These are phyloP conservation scores for Callitettix versicolor DNA, from an alignment of 1,140 invertebrate genomes.

Conservation along the genomic window DNA sequence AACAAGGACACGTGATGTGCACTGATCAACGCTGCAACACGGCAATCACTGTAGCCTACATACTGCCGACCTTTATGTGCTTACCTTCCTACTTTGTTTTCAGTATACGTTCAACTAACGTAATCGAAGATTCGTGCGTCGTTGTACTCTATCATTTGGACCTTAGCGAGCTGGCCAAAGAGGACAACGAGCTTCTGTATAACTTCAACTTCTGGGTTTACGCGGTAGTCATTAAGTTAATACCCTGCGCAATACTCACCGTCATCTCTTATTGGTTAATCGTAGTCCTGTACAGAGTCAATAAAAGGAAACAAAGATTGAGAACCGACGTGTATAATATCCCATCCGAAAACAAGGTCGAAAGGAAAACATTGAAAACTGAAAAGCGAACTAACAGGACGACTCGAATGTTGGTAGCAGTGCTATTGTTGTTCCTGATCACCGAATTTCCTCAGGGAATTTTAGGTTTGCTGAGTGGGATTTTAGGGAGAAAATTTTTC, in stretches of 20 bases:
- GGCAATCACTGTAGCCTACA: slow-evolving; percentile 59
- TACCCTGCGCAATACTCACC: slow-evolving; percentile 75
- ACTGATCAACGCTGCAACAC: slow-evolving; percentile 56
- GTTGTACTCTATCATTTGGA: slow-evolving; percentile 53
- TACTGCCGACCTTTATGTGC: slow-evolving; percentile 64
- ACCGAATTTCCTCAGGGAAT: slow-evolving; percentile 79
- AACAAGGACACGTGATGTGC: slow-evolving; percentile 46
- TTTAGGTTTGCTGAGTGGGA: slow-evolving; percentile 57
- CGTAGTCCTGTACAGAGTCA: slow-evolving; percentile 9
- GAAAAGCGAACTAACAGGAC: slow-evolving; percentile 70
- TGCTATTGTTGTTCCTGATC: slow-evolving; percentile 72
- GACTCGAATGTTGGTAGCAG: slow-evolving; percentile 80
- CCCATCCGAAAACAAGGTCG: too few relatives aligned
- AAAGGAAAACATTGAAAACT: slow-evolving; percentile 40
- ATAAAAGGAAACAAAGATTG: neutral
- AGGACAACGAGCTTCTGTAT: slow-evolving; percentile 44
- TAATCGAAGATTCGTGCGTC: slow-evolving; percentile 34
- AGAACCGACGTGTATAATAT: neutral
- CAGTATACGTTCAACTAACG: slow-evolving; percentile 39
- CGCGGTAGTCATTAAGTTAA: slow-evolving; percentile 68
- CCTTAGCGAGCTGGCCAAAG: slow-evolving; percentile 42
- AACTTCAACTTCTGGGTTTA: slow-evolving; percentile 81
- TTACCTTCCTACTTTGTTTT: slow-evolving; percentile 65
- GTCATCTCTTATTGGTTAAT: slow-evolving; percentile 48
- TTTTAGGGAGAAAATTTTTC: slow-evolving; percentile 64